phyloP scores from a whole-genome alignment of 1,140 invertebrate species.

The Leguminivora glycinivorella region DNA sequence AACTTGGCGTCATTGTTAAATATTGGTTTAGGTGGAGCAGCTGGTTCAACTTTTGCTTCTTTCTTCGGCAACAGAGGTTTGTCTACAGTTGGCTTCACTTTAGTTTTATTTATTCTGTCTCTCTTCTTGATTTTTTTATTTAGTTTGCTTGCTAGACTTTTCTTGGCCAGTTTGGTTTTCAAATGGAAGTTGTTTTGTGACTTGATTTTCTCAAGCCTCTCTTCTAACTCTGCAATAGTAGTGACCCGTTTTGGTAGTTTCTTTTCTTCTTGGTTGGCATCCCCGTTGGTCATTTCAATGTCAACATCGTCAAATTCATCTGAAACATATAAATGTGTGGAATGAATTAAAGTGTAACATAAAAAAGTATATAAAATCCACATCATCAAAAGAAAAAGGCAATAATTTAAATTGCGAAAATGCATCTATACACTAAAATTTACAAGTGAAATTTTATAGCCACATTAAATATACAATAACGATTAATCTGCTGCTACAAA shows the following conservation, averaged over 20 bases:
- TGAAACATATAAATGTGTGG: conserved; percentile 40
- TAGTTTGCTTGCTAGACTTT: conserved; percentile 68
- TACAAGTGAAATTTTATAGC: no score
- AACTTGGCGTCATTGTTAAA: conserved; percentile 89
- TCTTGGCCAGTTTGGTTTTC: conserved; percentile 68
- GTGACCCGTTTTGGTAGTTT: conserved; percentile 51
- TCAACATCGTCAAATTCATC: conserved; percentile 49
- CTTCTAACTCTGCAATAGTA: conserved; percentile 64
- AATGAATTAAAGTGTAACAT: background rate
- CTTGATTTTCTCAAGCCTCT: conserved; percentile 69
- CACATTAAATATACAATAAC: no score
- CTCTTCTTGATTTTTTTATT: conserved; percentile 70
- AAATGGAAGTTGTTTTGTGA: conserved; percentile 65
- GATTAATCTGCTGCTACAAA: no score
- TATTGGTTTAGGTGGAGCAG: conserved; percentile 82
- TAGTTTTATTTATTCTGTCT: conserved; percentile 58
- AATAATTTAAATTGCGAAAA: no score
- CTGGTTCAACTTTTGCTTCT: conserved; percentile 47
- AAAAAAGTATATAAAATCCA: conserved; percentile 29
- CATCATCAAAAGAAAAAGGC: no score
- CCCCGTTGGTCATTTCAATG: conserved; percentile 56
- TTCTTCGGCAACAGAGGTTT: conserved; percentile 37
- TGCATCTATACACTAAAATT: no score
- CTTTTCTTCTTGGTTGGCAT: conserved; percentile 41
- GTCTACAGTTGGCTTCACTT: conserved; percentile 45